Evolutionary conservation across 2,797 vertebrate genomes (phyloP).

Genomic region (Falco cherrug): DNA sequence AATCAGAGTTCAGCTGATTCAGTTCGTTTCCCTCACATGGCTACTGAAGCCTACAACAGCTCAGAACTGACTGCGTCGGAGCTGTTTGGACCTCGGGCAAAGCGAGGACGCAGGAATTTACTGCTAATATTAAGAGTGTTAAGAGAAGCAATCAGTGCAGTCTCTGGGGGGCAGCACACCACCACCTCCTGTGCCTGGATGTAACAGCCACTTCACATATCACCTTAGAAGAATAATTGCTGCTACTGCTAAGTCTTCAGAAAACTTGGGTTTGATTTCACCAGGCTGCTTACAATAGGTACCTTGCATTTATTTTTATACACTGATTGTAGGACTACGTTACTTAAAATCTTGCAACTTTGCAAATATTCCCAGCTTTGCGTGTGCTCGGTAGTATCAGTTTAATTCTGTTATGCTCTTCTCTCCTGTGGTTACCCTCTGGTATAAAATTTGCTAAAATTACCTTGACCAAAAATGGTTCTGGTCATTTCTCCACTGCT

Average conservation of each 20-base stretch:
- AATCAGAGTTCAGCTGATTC: not conserved
- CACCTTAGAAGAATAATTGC: not conserved
- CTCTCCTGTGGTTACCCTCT: not conserved
- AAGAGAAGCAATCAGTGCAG: not conserved
- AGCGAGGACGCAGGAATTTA: not conserved
- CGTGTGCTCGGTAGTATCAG: not conserved
- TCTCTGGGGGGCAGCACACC: constrained; percentile 56
- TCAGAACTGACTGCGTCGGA: not conserved
- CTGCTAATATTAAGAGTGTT: not conserved
- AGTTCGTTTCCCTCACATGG: not conserved
- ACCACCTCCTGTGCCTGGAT: constrained; percentile 23
- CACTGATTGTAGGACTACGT: not conserved
- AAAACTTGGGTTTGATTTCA: constrained; percentile 30
- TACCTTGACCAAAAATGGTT: not conserved
- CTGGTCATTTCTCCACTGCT: not conserved
- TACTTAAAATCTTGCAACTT: not conserved
- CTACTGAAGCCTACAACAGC: not conserved
- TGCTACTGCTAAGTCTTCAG: not conserved
- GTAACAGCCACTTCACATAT: not conserved
- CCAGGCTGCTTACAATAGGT: not conserved
- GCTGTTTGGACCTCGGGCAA: not conserved
- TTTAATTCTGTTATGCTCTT: not conserved
- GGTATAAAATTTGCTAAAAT: not conserved
- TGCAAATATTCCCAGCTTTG: not conserved
- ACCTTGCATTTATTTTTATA: not conserved